A percentile compares a stretch with the other conserved stretches of the same genome.
Conservation (phyloP, 2,113 vertebrate genomes). For the Sebastes schlegelii region DNA sequence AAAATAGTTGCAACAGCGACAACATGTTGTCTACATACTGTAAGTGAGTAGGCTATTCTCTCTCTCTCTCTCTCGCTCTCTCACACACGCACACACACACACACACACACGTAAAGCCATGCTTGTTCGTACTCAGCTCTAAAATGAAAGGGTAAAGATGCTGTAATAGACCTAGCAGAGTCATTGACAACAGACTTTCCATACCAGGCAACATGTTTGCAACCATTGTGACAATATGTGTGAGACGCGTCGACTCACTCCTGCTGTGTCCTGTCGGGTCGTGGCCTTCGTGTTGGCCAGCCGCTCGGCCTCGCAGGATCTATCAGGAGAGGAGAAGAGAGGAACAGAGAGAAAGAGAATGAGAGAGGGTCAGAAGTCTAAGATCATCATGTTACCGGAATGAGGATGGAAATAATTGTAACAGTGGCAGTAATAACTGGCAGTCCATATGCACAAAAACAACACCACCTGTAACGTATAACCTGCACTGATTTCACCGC, state of each 20-base stretch:
- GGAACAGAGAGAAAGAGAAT: slow-evolving; percentile 3
- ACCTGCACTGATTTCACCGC: slow-evolving; percentile 4
- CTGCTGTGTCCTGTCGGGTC: slow-evolving; percentile 51
- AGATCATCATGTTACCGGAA: slow-evolving; percentile 8
- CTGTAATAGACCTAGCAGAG: slow-evolving; percentile 10
- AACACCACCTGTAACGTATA: slow-evolving; percentile 18
- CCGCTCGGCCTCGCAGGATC: slow-evolving; percentile 36
- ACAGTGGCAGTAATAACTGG: neutral
- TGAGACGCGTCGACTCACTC: slow-evolving; percentile 62
- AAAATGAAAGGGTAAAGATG: slow-evolving; percentile 19
- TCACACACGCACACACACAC: neutral
- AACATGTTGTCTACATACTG: neutral
- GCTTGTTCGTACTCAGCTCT: neutral
- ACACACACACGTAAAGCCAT: neutral
- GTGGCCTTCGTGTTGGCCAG: slow-evolving; percentile 46
- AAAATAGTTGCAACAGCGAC: neutral
- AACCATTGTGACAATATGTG: slow-evolving; percentile 25
- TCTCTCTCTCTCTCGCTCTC: neutral
- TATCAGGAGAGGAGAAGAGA: slow-evolving; percentile 44
- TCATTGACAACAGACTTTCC: slow-evolving; percentile 9
- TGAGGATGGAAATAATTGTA: neutral
- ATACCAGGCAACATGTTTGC: slow-evolving; percentile 5
- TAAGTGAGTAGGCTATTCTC: neutral
- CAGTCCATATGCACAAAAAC: neutral
- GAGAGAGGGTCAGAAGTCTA: slow-evolving; percentile 28